These are phyloP conservation scores for Papilio protenor DNA, from an alignment of 2,888 invertebrate genomes.

Conservation along the genomic window DNA sequence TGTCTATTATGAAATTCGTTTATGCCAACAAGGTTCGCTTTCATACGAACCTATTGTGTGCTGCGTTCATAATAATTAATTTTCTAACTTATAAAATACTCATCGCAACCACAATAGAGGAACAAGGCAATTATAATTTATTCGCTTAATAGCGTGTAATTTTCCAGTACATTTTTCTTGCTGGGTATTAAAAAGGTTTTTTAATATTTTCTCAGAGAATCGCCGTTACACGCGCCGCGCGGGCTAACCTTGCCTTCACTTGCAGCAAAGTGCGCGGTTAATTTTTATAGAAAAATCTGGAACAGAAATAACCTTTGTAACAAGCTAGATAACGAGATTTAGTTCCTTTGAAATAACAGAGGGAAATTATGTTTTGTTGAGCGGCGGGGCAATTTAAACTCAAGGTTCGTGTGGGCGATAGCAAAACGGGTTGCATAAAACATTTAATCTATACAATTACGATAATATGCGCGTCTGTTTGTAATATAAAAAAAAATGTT, in stretches of 20 bases:
- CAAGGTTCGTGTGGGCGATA: neutral
- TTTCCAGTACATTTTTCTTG: conserved; percentile 1
- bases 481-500: too few relatives aligned
- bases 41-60: neutral
- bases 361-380: neutral
- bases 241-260: neutral
- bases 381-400: neutral
- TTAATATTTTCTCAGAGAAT: neutral
- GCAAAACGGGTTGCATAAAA: neutral
- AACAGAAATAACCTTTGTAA: neutral
- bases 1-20: neutral
- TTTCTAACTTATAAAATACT: neutral
- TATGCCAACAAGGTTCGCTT: neutral
- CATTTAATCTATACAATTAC: neutral
- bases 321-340: neutral
- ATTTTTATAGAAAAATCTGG: neutral
- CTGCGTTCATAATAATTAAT: neutral
- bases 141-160: neutral
- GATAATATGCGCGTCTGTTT: too few relatives aligned
- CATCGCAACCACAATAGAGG: neutral
- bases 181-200: neutral
- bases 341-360: neutral
- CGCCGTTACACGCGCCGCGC: neutral
- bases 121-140: neutral
- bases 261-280: neutral